Evolutionary conservation across 2,113 vertebrate genomes (phyloP).

Genomic region (Dryoscopus gambensis): DNA sequence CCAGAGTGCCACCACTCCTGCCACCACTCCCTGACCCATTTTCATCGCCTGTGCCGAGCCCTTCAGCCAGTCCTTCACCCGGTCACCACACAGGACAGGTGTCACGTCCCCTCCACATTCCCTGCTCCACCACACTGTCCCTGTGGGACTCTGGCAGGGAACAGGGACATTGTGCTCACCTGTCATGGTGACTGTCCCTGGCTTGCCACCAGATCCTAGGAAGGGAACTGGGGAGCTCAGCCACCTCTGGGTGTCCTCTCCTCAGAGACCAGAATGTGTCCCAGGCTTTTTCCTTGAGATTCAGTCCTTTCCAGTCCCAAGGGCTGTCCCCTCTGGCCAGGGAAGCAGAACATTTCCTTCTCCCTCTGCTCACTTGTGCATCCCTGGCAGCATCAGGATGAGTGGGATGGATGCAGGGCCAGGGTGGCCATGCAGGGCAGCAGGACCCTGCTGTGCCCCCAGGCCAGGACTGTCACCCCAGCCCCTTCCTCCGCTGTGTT

Average conservation of each 20-base stretch:
- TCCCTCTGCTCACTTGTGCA: neutral
- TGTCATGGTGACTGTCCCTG: neutral
- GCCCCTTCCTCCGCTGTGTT: neutral
- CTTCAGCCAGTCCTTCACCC: neutral
- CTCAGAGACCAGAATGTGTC: neutral
- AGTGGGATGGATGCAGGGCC: neutral
- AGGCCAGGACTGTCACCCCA: neutral
- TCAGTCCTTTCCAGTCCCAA: neutral
- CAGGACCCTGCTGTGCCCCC: fast-evolving
- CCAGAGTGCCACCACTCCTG: neutral
- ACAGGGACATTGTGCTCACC: neutral
- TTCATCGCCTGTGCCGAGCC: neutral
- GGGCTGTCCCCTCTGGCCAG: neutral
- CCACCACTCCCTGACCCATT: neutral
- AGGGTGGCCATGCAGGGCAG: fast-evolving
- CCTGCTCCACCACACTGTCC: neutral
- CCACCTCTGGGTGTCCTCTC: neutral
- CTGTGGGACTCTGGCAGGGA: neutral
- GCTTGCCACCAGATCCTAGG: neutral
- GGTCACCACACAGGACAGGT: neutral
- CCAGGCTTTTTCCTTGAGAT: neutral
- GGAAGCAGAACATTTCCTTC: neutral
- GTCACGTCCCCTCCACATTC: neutral
- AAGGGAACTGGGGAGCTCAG: neutral
- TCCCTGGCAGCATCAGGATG: fast-evolving